Conservation (phyloP, 2,113 vertebrate species). For the Macquaria ambigua region DNA sequence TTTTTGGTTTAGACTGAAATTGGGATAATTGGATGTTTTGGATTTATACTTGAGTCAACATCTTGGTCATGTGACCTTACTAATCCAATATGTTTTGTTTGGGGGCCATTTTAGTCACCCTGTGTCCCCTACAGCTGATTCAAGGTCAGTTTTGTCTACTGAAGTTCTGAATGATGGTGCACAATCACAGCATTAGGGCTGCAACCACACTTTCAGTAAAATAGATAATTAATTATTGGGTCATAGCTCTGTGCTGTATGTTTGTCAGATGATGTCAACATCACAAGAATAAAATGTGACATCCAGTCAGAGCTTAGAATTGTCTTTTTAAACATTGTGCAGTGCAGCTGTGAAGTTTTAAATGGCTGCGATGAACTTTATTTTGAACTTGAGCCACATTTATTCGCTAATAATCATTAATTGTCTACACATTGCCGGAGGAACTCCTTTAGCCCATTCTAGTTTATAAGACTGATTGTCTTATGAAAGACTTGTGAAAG, state of each 20-base stretch:
- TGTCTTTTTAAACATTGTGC: neutral
- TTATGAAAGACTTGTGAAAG: neutral
- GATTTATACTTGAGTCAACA: constrained; percentile 43
- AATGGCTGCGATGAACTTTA: neutral
- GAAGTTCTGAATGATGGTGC: neutral
- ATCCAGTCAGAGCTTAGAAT: neutral
- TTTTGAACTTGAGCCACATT: neutral
- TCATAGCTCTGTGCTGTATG: neutral
- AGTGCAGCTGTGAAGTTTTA: neutral
- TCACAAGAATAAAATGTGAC: neutral
- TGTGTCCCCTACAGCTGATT: constrained; percentile 41
- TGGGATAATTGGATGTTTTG: constrained; percentile 56
- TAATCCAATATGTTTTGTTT: constrained; percentile 69
- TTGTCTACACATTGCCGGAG: neutral
- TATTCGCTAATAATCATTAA: neutral
- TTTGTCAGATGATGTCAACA: neutral
- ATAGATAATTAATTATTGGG: neutral
- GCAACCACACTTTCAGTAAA: neutral
- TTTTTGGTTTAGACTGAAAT: constrained; percentile 48
- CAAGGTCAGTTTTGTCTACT: constrained; percentile 67
- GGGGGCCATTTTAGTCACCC: constrained; percentile 53
- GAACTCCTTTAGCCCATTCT: no score
- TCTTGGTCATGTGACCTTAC: constrained; percentile 47
- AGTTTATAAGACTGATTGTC: no score
- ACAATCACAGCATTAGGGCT: neutral